A percentile compares a stretch with the other conserved stretches of the same genome.
These are phyloP conservation scores for Vanessa cardui DNA, from an alignment of 2,888 invertebrate genomes.

Conservation along the genomic window DNA sequence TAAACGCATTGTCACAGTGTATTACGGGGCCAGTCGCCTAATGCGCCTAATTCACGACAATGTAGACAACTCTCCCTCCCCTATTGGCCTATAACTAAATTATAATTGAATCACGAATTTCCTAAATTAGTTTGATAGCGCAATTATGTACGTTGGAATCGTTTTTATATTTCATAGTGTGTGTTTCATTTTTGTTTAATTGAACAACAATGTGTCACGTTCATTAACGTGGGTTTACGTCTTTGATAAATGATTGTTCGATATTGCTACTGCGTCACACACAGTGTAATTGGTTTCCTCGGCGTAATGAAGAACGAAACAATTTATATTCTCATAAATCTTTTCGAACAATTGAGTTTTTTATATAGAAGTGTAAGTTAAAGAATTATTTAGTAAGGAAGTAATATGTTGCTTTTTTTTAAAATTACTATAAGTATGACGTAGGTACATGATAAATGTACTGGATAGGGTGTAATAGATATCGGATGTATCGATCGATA, in stretches of 20 bases:
- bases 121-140: conserved; percentile 14
- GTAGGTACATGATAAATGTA: too few species aligned
- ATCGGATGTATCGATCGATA: too few species aligned
- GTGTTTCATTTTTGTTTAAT: conserved; percentile 38
- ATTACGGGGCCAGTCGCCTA: conserved; percentile 72
- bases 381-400: not conserved
- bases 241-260: conserved; percentile 68
- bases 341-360: conserved; percentile 36
- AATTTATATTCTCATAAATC: conserved; percentile 42
- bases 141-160: conserved; percentile 10
- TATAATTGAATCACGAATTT: conserved; percentile 32
- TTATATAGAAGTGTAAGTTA: conserved; percentile 13
- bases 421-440: not conserved
- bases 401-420: not conserved
- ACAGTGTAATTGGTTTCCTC: conserved; percentile 63
- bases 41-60: conserved; percentile 79
- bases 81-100: conserved; percentile 24
- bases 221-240: conserved; percentile 64
- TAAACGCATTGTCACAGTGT: conserved; percentile 77
- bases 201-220: conserved; percentile 49
- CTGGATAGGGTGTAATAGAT: too few species aligned
- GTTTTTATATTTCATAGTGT: conserved; percentile 9
- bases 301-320: conserved; percentile 49
- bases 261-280: conserved; percentile 66
- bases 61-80: conserved; percentile 61